These are phyloP conservation scores for Cecropterus lyciades DNA, from an alignment of 1,140 invertebrate genomes.

Conservation along the genomic window DNA sequence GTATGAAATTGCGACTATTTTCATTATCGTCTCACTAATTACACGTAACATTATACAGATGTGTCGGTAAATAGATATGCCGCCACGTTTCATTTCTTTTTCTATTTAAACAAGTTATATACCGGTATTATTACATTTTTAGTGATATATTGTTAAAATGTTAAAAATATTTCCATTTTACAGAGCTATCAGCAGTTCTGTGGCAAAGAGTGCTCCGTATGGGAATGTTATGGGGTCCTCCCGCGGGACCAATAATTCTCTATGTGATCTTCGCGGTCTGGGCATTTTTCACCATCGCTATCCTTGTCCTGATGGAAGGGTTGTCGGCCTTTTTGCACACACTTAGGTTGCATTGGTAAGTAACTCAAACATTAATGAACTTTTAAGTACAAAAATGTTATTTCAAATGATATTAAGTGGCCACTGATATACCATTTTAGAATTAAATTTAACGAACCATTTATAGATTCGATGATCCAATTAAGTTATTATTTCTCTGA, in stretches of 20 bases:
- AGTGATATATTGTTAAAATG: too few species aligned
- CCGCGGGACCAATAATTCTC: conserved; percentile 86
- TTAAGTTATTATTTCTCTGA: too few species aligned
- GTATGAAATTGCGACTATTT: too few species aligned
- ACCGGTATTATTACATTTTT: too few species aligned
- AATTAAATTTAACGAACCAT: too few species aligned
- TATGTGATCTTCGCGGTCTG: conserved; percentile 92
- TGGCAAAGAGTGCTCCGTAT: conserved; percentile 94
- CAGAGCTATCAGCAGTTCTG: conserved; percentile 96
- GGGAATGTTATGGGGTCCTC: conserved; percentile 78
- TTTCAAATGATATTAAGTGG: conserved; percentile 36
- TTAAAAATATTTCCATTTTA: conserved; percentile 16
- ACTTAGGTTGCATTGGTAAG: conserved; percentile 93
- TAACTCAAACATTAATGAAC: too few species aligned
- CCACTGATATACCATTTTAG: background rate
- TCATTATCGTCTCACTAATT: too few species aligned
- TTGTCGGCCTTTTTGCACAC: conserved; percentile 97
- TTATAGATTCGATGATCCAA: too few species aligned
- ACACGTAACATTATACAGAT: too few species aligned
- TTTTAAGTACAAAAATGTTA: too few species aligned
- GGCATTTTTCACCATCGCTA: conserved; percentile 93
- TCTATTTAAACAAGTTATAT: background rate
- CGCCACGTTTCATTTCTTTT: background rate
- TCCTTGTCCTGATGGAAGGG: conserved; percentile 97
- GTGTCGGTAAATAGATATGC: too few species aligned